Conservation (phyloP, 23 tunicate genomes). For the Styela clava region DNA sequence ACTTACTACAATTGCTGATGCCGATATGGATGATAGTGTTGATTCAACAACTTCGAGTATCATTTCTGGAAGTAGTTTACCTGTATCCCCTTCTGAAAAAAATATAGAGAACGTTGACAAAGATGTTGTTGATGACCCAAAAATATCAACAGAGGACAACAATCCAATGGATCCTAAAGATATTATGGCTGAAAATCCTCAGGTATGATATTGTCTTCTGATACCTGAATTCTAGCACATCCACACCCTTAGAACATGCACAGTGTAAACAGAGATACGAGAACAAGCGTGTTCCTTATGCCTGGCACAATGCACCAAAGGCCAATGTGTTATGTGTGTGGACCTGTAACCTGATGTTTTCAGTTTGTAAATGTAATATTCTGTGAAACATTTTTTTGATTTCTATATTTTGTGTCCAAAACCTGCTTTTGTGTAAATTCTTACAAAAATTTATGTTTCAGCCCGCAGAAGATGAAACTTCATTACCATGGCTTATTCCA, state of each 20-base stretch:
- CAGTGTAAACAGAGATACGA: too few relatives aligned
- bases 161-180: neutral
- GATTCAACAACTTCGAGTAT: neutral
- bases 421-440: too few relatives aligned
- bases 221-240: too few relatives aligned
- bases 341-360: too few relatives aligned
- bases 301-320: too few relatives aligned
- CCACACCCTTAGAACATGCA: too few relatives aligned
- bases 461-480: neutral
- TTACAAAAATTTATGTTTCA: too few relatives aligned
- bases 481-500: neutral
- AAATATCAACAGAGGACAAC: neutral
- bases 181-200: neutral
- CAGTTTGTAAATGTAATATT: too few relatives aligned
- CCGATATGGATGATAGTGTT: neutral
- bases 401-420: too few relatives aligned
- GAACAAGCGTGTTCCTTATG: too few relatives aligned
- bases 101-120: neutral
- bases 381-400: too few relatives aligned
- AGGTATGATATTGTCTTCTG: neutral
- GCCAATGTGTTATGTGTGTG: too few relatives aligned
- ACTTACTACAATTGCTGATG: neutral
- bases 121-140: neutral
- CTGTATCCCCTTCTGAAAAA: neutral
- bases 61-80: neutral